phyloP scores from a whole-genome alignment of 2,888 invertebrate species.

The Byasa hedistus region DNA sequence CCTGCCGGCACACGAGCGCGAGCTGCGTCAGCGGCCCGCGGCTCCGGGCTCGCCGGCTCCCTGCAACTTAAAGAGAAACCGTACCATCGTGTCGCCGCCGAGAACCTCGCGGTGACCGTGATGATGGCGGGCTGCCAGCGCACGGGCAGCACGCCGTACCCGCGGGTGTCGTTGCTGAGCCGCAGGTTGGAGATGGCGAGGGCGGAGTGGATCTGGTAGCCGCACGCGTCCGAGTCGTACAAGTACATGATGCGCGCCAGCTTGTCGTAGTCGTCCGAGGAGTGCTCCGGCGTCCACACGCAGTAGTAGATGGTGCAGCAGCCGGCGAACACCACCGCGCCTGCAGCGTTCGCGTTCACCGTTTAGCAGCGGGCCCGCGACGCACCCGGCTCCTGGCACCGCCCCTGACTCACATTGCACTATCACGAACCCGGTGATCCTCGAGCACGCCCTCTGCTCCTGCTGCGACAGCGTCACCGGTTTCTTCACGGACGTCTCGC shows the following conservation, averaged over 20 bases:
- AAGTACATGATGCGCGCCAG: constrained; percentile 64
- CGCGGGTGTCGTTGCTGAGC: constrained; percentile 52
- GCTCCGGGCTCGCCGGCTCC: too few relatives aligned
- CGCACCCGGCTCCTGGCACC: too few relatives aligned
- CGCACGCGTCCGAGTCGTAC: constrained; percentile 57
- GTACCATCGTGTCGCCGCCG: constrained; percentile 55
- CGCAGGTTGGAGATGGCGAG: constrained; percentile 43
- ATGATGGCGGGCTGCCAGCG: constrained; percentile 44
- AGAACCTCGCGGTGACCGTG: constrained; percentile 51
- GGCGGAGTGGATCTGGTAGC: constrained; percentile 37
- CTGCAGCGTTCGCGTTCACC: constrained; percentile 37
- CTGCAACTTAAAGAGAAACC: neutral
- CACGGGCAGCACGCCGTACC: constrained; percentile 49
- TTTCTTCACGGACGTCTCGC: neutral
- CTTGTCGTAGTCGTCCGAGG: constrained; percentile 49
- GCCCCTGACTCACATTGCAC: constrained; percentile 19
- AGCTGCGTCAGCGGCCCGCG: too few relatives aligned
- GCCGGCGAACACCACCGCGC: constrained; percentile 45
- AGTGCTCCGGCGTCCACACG: constrained; percentile 51
- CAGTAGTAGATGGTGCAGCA: constrained; percentile 49
- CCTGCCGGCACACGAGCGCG: constrained; percentile 39
- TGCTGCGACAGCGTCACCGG: constrained; percentile 10
- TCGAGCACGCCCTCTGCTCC: constrained; percentile 13
- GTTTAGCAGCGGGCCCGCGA: neutral
- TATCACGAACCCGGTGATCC: constrained; percentile 22